These are phyloP conservation scores for Syncerus caffer DNA, from an alignment of 2,797 vertebrate species.

Conservation along the genomic window DNA sequence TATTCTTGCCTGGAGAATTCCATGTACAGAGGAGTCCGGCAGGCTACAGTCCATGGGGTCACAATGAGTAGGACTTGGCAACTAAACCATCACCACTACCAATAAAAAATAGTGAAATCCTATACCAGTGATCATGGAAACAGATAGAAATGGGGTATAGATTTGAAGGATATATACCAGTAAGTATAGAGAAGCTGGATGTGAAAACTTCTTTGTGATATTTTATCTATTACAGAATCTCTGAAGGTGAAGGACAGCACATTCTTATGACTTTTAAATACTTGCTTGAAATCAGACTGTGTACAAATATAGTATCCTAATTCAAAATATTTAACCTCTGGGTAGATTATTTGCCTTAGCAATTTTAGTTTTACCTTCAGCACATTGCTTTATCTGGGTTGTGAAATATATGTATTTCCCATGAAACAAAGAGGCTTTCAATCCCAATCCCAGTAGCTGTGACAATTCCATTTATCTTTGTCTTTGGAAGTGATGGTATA, in stretches of 20 bases:
- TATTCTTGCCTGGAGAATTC: background rate
- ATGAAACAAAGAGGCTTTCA: constrained; percentile 67
- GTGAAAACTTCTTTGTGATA: background rate
- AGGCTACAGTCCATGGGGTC: background rate
- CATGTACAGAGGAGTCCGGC: background rate
- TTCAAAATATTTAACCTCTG: background rate
- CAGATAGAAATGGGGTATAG: background rate
- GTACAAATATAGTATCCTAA: background rate
- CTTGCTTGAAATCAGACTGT: background rate
- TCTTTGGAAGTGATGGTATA: constrained; percentile 76
- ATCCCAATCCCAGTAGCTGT: constrained; percentile 56
- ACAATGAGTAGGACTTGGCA: background rate
- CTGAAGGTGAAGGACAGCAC: background rate
- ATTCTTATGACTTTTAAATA: background rate
- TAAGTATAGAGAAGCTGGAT: background rate
- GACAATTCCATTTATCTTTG: constrained; percentile 77
- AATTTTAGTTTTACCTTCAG: background rate
- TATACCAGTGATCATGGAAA: background rate
- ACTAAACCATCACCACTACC: background rate
- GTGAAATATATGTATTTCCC: background rate
- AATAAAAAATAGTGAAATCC: background rate
- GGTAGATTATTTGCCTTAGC: background rate
- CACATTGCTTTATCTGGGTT: background rate
- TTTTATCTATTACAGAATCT: background rate
- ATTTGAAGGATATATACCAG: background rate